These are phyloP conservation scores for Tupaia tana DNA, from an alignment of 2,113 vertebrate species.

Conservation along the genomic window DNA sequence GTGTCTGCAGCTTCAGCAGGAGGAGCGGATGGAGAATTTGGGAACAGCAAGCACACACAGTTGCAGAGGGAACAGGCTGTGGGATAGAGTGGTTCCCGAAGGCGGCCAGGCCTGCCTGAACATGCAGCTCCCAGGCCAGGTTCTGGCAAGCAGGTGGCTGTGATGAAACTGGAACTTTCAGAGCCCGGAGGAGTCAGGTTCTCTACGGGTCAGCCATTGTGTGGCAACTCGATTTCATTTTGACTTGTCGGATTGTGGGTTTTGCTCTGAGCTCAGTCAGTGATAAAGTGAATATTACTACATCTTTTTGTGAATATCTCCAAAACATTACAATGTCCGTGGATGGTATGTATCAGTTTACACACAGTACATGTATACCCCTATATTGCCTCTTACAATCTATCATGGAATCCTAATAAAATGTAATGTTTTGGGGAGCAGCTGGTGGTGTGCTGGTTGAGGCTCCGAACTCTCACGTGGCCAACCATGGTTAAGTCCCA, in stretches of 20 bases:
- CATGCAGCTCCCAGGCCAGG: fast-evolving
- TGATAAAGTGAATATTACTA: background rate
- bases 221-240: background rate
- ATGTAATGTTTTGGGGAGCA: background rate
- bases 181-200: background rate
- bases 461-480: too few species aligned
- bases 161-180: background rate
- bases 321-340: background rate
- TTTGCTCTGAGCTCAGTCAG: background rate
- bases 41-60: slow-evolving; percentile 74
- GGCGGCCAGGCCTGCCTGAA: background rate
- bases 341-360: background rate
- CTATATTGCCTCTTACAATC: background rate
- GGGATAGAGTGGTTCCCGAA: slow-evolving; percentile 69
- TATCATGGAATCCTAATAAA: background rate
- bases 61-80: slow-evolving; percentile 62
- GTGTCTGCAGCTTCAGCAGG: slow-evolving; percentile 75
- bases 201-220: fast-evolving
- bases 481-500: too few species aligned
- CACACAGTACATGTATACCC: background rate
- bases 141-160: background rate
- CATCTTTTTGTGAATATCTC: background rate
- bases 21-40: slow-evolving; percentile 75
- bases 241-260: background rate
- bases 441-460: too few species aligned